phyloP scores from a whole-genome alignment of 2,797 vertebrate genomes.

The Valencia hispanica region DNA sequence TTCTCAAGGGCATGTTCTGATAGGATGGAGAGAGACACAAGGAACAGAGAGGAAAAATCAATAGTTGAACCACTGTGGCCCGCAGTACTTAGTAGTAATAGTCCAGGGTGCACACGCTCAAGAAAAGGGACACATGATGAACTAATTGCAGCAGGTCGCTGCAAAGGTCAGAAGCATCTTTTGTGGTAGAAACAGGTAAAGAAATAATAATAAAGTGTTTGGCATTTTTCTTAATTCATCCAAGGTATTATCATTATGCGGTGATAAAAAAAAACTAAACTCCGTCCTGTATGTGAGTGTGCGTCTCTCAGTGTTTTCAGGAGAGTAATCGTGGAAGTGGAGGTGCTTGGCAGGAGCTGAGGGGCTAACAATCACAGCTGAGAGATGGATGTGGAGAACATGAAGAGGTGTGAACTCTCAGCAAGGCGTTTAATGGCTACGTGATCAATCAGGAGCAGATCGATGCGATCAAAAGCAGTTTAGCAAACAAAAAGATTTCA shows the following conservation, averaged over 20 bases:
- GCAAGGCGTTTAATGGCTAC: conserved; percentile 12
- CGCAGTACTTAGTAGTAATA: conserved; percentile 62
- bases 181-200: conserved; percentile 19
- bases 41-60: conserved; percentile 57
- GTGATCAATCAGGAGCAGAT: conserved; percentile 41
- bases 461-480: conserved; percentile 14
- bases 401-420: conserved; percentile 2
- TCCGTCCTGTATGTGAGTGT: no score
- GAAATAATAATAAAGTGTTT: conserved; percentile 25
- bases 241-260: conserved; percentile 15
- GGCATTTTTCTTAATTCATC: conserved; percentile 19
- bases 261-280: conserved; percentile 17
- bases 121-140: conserved; percentile 12
- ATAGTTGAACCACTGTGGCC: conserved; percentile 62
- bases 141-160: conserved; percentile 16
- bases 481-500: conserved; percentile 20
- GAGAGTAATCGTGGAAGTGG: conserved; percentile 9
- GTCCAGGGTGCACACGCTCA: conserved; percentile 12
- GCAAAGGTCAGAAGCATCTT: conserved; percentile 45
- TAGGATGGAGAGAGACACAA: conserved; percentile 39
- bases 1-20: conserved; percentile 28
- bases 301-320: background rate
- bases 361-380: background rate
- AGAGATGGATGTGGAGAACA: conserved; percentile 6
- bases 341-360: conserved; percentile 4